Conservation (phyloP, 30 jellyfish, hydroid and myxozoan species). For the Calvadosia cruxmelitensis region DNA sequence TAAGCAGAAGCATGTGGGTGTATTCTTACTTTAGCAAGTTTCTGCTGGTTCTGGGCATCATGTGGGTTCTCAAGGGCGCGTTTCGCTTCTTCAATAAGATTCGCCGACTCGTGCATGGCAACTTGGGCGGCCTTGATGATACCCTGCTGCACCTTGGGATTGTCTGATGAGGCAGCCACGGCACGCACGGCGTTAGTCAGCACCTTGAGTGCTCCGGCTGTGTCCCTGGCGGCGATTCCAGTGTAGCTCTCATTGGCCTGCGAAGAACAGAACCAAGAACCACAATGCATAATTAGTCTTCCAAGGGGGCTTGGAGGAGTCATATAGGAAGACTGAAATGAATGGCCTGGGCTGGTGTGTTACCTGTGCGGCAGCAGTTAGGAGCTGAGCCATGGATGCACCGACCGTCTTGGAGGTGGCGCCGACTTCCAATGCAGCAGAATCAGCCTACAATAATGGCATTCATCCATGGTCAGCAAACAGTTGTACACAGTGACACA, state of each 20-base stretch:
- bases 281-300: too few species aligned
- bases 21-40: slow-evolving; percentile 70
- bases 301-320: not conserved
- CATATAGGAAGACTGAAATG: too few species aligned
- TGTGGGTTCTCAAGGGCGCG: slow-evolving; percentile 83
- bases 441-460: slow-evolving; percentile 79
- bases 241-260: slow-evolving; percentile 97
- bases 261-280: too few species aligned
- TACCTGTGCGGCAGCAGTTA: slow-evolving; percentile 85
- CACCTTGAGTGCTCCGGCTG: slow-evolving; percentile 84
- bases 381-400: slow-evolving; percentile 94
- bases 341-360: not conserved
- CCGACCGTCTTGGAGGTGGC: slow-evolving; percentile 97
- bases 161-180: slow-evolving; percentile 80
- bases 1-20: too few species aligned
- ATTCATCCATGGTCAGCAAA: too few species aligned
- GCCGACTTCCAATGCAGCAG: slow-evolving; percentile 92
- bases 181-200: slow-evolving; percentile 88
- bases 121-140: slow-evolving; percentile 85
- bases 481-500: too few species aligned
- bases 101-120: slow-evolving; percentile 95
- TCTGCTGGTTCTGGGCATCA: slow-evolving; percentile 75
- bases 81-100: slow-evolving; percentile 88
- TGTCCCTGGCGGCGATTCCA: slow-evolving; percentile 98
- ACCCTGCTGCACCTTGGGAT: slow-evolving; percentile 80